Conservation (phyloP, 2,113 vertebrate species). For the Brachypteracias leptosomus region DNA sequence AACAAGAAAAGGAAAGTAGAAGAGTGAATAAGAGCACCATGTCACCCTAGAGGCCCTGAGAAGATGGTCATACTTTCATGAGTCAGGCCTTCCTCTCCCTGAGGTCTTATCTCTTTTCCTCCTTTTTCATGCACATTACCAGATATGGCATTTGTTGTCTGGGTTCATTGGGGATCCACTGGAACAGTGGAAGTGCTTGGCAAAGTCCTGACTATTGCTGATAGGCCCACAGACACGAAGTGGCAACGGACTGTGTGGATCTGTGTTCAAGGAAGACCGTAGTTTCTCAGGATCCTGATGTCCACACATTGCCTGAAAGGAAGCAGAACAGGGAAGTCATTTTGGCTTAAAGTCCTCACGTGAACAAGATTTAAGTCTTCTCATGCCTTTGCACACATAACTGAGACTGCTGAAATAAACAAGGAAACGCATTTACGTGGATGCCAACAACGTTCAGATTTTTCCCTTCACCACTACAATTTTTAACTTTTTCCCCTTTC, state of each 20-base stretch:
- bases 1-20: neutral
- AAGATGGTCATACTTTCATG: neutral
- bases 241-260: conserved; percentile 64
- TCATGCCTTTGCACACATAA: neutral
- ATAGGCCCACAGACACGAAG: conserved; percentile 73
- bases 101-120: neutral
- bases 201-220: conserved; percentile 70
- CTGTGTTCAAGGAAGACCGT: neutral
- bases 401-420: neutral
- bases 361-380: neutral
- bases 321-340: neutral
- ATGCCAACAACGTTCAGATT: neutral
- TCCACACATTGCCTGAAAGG: conserved; percentile 71
- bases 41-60: neutral
- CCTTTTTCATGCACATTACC: conserved; percentile 51
- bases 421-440: neutral
- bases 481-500: neutral
- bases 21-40: neutral
- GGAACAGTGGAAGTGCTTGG: conserved; percentile 68
- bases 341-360: neutral
- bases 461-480: neutral
- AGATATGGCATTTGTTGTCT: conserved; percentile 65
- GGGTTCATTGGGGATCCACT: conserved; percentile 68
- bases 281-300: neutral
- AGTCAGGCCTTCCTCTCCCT: neutral